phyloP scores from a whole-genome alignment of 2,113 vertebrate species.

The Chaetops frenatus region DNA sequence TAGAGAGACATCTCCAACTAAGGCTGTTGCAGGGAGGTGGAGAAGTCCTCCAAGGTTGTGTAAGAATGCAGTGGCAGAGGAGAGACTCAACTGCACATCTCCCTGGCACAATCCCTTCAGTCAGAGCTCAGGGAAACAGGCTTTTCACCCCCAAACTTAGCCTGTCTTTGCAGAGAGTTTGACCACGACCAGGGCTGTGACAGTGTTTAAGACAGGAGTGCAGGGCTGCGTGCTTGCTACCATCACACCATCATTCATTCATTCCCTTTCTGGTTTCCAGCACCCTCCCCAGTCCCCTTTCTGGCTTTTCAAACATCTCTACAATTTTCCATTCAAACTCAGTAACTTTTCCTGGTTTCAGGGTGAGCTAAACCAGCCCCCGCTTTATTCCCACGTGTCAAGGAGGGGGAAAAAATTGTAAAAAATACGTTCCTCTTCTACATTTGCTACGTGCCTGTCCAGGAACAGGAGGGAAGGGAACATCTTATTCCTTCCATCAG shows the following conservation, averaged over 20 bases:
- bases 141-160: not conserved
- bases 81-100: not conserved
- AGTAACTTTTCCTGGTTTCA: not conserved
- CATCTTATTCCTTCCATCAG: constrained; percentile 18
- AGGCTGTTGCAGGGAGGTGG: not conserved
- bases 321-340: not conserved
- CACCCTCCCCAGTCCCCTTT: not conserved
- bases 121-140: not conserved
- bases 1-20: not conserved
- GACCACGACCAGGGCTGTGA: fast-evolving
- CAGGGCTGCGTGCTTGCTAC: not conserved
- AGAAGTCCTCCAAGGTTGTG: not conserved
- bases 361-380: not conserved
- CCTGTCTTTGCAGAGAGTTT: not conserved
- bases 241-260: not conserved
- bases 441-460: constrained; percentile 15
- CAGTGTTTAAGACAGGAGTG: not conserved
- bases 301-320: not conserved
- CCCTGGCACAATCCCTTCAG: not conserved
- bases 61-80: not conserved
- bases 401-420: not conserved
- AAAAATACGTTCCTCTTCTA: not conserved
- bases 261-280: not conserved
- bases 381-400: not conserved
- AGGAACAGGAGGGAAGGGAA: not conserved